phyloP scores from a whole-genome alignment of 1,140 invertebrate genomes.

The Nautilus pompilius region DNA sequence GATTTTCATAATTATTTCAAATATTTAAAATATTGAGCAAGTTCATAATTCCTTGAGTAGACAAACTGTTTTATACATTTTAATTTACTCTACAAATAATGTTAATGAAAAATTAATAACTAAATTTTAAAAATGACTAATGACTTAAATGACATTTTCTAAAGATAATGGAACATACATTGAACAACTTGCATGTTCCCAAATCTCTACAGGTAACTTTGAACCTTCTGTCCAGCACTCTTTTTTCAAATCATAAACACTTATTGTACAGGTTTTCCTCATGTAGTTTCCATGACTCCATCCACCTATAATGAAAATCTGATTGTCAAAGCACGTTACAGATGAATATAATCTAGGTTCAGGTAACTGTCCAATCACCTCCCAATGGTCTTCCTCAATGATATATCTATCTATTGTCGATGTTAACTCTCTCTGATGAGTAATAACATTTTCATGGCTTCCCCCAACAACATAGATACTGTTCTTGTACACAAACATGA shows the following conservation, averaged over 20 bases:
- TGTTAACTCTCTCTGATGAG: constrained; percentile 61
- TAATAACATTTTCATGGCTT: constrained; percentile 65
- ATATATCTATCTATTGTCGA: constrained; percentile 71
- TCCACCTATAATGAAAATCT: constrained; percentile 71
- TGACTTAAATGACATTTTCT: no score
- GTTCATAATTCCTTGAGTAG: no score
- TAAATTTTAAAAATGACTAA: no score
- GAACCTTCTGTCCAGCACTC: constrained; percentile 13
- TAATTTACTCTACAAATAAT: no score
- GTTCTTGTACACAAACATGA: constrained; percentile 63
- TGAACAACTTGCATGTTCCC: constrained; percentile 38
- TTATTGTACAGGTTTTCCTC: constrained; percentile 24
- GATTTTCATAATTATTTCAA: no score
- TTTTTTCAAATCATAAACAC: constrained; percentile 24
- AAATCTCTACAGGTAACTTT: constrained; percentile 20
- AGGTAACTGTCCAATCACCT: constrained; percentile 63
- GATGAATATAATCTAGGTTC: constrained; percentile 69
- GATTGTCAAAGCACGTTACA: constrained; percentile 63
- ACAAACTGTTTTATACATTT: no score
- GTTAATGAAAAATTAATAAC: no score
- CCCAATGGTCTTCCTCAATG: constrained; percentile 62
- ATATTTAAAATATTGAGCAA: no score
- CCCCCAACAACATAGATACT: constrained; percentile 70
- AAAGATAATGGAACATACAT: constrained; percentile 35
- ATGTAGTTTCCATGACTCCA: constrained; percentile 50